Percentiles rank a stretch among this genome's conserved stretches.
These are phyloP conservation scores for Drosophila teissieri DNA, from an alignment of 1,140 invertebrate genomes.

Conservation along the genomic window DNA sequence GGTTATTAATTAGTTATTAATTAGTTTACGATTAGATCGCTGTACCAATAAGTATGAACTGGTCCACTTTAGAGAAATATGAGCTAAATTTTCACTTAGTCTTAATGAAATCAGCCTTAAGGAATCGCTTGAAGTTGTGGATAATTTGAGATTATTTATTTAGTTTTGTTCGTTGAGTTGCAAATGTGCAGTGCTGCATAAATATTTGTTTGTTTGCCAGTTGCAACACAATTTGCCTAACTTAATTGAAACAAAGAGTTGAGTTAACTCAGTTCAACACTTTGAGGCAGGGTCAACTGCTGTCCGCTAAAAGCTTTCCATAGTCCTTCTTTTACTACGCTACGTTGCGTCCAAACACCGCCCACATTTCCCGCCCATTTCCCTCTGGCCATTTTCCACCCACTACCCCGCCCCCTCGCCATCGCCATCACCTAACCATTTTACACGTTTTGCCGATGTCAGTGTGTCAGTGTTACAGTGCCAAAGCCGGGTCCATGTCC, in stretches of 20 bases:
- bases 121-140: too few relatives aligned
- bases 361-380: background rate
- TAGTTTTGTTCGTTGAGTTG: background rate
- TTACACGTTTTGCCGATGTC: conserved; percentile 19
- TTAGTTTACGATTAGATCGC: too few relatives aligned
- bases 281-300: conserved; percentile 5
- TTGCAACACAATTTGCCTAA: conserved; percentile 1
- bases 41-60: too few relatives aligned
- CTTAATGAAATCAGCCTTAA: too few relatives aligned
- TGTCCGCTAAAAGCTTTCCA: conserved; percentile 21
- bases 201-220: conserved; percentile 1
- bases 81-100: too few relatives aligned
- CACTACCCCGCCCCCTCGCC: background rate
- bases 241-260: conserved; percentile 18
- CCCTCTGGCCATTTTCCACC: background rate
- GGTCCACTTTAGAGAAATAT: too few relatives aligned
- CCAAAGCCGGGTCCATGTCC: conserved; percentile 49
- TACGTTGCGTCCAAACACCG: background rate
- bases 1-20: too few relatives aligned
- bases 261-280: conserved; percentile 18
- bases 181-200: background rate
- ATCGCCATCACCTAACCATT: background rate
- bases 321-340: conserved; percentile 13
- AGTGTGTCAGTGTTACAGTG: conserved; percentile 60
- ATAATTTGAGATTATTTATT: too few relatives aligned